Evolutionary conservation across 2,888 invertebrate genomes (phyloP), one percentile per base, ranked within the genome.

Genomic region (Mantis religiosa): DNA sequence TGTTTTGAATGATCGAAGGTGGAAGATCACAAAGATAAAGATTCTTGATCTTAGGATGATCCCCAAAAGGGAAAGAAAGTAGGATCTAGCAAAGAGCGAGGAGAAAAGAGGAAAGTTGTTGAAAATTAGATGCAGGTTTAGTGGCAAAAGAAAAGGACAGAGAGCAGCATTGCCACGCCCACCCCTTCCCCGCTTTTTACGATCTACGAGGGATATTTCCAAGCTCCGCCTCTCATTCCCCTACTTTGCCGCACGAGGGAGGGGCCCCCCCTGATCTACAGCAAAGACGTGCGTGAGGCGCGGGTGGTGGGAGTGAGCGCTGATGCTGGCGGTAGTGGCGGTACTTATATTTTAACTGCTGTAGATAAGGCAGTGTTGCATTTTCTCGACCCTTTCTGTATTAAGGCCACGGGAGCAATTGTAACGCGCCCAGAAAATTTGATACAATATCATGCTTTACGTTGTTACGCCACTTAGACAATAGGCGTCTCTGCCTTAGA

Each of bases 111-210:
- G 47, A 89, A 88, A 84, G 88, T 88, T 88, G 86, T 88, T 88
- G 86, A 89, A 89, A 89, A 89, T 89, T 88, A 88, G 85, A 89
- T 88, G 88, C 89, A 89, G 34, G 89, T 83, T 85, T 85, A 85
- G 87, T 84, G 81, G 87, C 87, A 47, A 54, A 89, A 85, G 83
- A 87, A 85, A 89, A 87, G 87, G 85, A 87, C 71, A 85, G 85
- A 71, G 54, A 71, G 54, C 20, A 71, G 25, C 20, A 20, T 71
- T 71, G 54, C 54, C 54, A 71, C 54, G 85, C 81, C 85, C 87
- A 88, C 88, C 85, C 88, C 88, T 88, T 83, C 89, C 89, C 87
- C 85, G 20, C 54, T 71, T 88, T 89, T 88, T 87, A 89, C 85
- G 88, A 85, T 88, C 89, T 88, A 83, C 89, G 85, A 89, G 89